Conservation (phyloP, 2,888 invertebrate species). For the Ectemnius lituratus region DNA sequence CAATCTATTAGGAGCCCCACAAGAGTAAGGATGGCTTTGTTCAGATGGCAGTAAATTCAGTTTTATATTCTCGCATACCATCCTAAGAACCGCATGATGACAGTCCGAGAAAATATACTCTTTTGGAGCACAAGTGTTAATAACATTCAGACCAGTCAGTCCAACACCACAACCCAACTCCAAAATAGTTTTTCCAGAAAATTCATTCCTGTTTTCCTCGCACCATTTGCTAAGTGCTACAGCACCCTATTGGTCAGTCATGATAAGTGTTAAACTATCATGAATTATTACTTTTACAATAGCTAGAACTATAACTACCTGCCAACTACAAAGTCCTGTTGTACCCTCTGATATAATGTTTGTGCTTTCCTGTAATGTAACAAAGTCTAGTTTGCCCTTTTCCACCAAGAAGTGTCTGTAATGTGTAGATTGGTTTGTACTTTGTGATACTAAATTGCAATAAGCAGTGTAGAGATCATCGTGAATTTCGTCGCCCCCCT, state of each 20-base stretch:
- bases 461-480: conserved; percentile 83
- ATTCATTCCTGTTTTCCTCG: conserved; percentile 79
- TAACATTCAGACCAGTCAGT: conserved; percentile 83
- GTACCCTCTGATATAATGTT: conserved; percentile 88
- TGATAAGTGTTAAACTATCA: conserved; percentile 12
- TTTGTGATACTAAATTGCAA: conserved; percentile 79
- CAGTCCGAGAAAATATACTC: conserved; percentile 84
- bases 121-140: conserved; percentile 80
- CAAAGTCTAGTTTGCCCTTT: conserved; percentile 70
- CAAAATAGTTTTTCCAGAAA: conserved; percentile 81
- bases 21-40: neutral
- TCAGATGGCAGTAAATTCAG: conserved; percentile 79
- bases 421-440: conserved; percentile 75
- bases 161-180: conserved; percentile 90
- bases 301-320: conserved; percentile 77
- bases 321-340: conserved; percentile 89
- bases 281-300: neutral
- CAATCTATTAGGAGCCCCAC: conserved; percentile 10
- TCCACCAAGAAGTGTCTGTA: conserved; percentile 83
- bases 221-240: conserved; percentile 86
- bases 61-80: conserved; percentile 82
- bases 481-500: conserved; percentile 80
- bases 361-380: conserved; percentile 85
- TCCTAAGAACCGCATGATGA: conserved; percentile 83
- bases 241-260: conserved; percentile 81